Base-by-base conservation (phyloP, 92 coral and sea anemone genomes). In the Blastomussa wellsi region DNA sequence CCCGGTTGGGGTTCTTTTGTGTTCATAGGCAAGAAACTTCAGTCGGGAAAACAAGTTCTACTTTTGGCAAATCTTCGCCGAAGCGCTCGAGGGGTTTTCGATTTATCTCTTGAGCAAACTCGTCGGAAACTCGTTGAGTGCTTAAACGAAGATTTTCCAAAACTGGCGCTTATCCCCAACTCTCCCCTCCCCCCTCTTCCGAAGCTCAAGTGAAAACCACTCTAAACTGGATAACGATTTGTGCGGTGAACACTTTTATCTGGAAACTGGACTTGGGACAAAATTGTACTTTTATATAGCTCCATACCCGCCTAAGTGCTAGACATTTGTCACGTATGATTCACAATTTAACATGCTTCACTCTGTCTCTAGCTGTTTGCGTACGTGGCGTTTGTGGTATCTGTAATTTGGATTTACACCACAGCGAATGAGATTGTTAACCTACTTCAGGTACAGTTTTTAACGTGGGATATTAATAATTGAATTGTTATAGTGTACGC, bases 391-490 rank as follows among this genome's bases (percentile, higher is more conserved):
- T 96, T 96, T 74, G 76, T 88, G 22, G 85, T 89, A 13, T 91
- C 99, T 4, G 99, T 96, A 20, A 89, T 94, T 67, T 96, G 99
- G 99, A 94, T 96, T 78, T 96, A 92, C 90, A 75, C 87, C 36
- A 96, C 94, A 17, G 99, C 99, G 13, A 96, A 89, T 70, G 99
- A 96, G 86, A 91, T 96, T 52, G 98, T 96, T 31, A 94, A 96
- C 77, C 68, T 96, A 28, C 88, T 96, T 14, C 90, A 90, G 95
- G 99, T 95, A 82, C 26, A 36, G 70, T 37, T 14, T 42, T 57
- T 22, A 13, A 5, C 4, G 64, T 57, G 0, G 22, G 22, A 22
- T 22, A 57, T 22, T 22, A 20, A 2, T 22, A 26, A 0, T 57
- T 57, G 64, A 57, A 44, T 8, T 8, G n/a, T n/a, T n/a, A n/a